phyloP scores from a whole-genome alignment of 2,113 vertebrate species.

The Bothrops jararaca region DNA sequence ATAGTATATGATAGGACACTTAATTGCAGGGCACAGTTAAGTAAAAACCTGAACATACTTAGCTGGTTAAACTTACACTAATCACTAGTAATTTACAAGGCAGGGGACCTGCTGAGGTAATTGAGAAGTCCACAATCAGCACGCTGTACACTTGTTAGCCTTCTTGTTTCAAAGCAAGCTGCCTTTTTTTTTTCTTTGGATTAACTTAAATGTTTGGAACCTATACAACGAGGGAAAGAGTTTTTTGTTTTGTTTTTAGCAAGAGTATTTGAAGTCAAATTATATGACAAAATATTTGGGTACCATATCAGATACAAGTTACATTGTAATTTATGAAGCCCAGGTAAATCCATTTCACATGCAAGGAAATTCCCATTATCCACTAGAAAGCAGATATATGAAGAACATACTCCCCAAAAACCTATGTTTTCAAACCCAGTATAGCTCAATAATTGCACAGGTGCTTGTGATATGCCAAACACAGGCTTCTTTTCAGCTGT shows the following conservation, averaged over 20 bases:
- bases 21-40: constrained; percentile 48
- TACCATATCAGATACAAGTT: rapidly evolving
- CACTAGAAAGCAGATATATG: not conserved
- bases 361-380: not conserved
- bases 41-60: constrained; percentile 34
- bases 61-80: constrained; percentile 39
- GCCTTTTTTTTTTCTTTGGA: constrained; percentile 57
- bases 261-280: constrained; percentile 16
- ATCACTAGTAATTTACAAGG: constrained; percentile 52
- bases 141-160: constrained; percentile 30
- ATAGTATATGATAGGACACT: constrained; percentile 27
- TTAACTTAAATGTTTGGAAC: constrained; percentile 44
- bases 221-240: constrained; percentile 21
- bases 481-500: not conserved
- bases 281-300: not conserved
- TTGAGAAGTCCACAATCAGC: constrained; percentile 42
- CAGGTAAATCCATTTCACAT: not conserved
- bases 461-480: rapidly evolving
- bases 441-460: not conserved
- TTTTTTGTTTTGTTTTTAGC: not conserved
- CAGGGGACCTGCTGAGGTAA: constrained; percentile 68
- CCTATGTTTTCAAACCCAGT: not conserved
- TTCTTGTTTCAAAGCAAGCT: constrained; percentile 53
- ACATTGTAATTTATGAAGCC: not conserved
- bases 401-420: not conserved